A percentile compares a stretch with the other conserved stretches of the same genome.
phyloP scores from a whole-genome alignment of 2,113 vertebrate genomes.

The Calypte anna region DNA sequence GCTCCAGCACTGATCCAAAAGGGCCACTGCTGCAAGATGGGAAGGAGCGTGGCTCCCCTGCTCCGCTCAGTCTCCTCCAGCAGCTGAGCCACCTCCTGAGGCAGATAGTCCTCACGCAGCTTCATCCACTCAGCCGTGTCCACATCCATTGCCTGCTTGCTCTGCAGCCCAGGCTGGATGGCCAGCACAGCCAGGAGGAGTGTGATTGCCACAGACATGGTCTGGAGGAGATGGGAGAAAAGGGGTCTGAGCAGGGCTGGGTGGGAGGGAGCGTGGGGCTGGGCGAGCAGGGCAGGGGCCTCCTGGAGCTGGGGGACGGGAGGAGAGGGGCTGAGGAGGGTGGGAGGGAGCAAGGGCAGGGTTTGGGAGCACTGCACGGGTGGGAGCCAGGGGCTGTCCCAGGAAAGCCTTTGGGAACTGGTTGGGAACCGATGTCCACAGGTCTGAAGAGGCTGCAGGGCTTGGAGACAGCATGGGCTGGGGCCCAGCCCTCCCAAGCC shows the following conservation, averaged over 20 bases:
- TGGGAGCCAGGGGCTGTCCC: neutral
- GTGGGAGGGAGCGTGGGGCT: neutral
- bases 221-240: neutral
- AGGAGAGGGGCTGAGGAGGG: neutral
- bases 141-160: accelerated
- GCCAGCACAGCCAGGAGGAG: neutral
- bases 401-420: neutral
- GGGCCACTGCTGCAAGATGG: too few relatives aligned
- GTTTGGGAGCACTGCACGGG: neutral
- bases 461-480: neutral
- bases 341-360: neutral
- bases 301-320: neutral
- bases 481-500: neutral
- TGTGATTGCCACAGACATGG: neutral
- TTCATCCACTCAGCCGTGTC: accelerated
- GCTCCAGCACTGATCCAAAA: too few relatives aligned
- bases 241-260: neutral
- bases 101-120: neutral
- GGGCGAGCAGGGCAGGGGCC: neutral
- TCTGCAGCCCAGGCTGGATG: too few relatives aligned
- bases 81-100: neutral
- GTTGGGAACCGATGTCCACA: neutral
- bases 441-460: neutral
- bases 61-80: neutral
- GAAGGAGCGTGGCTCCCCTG: too few relatives aligned